A percentile compares a stretch with the other conserved stretches of the same genome.
Evolutionary conservation across 2,888 invertebrate genomes (phyloP).

Genomic region (Drosophila phalerata): DNA sequence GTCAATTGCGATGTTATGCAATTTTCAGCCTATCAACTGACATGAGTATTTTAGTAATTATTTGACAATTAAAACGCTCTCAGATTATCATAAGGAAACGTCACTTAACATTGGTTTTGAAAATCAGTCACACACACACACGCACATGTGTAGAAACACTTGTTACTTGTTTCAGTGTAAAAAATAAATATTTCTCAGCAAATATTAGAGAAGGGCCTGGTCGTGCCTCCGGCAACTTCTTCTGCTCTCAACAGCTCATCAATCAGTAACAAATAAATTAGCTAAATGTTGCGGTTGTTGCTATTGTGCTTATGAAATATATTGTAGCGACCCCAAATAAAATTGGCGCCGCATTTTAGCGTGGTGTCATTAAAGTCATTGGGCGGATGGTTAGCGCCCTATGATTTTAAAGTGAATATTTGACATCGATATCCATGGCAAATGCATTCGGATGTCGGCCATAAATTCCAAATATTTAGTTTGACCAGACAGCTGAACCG

Average conservation of each 20-base stretch:
- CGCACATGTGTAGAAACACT: slow-evolving; percentile 1
- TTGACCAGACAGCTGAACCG: background rate
- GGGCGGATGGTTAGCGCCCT: slow-evolving; percentile 34
- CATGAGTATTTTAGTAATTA: slow-evolving; percentile 9
- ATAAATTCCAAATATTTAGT: slow-evolving; percentile 26
- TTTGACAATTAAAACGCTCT: slow-evolving; percentile 20
- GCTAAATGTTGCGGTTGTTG: background rate
- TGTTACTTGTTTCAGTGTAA: background rate
- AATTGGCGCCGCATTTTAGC: slow-evolving; percentile 27
- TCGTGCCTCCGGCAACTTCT: background rate
- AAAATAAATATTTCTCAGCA: slow-evolving; percentile 23
- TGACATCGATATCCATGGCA: slow-evolving; percentile 23
- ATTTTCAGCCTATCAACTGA: background rate
- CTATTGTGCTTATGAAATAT: slow-evolving; percentile 35
- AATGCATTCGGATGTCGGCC: slow-evolving; percentile 22
- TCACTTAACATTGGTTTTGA: slow-evolving; percentile 13
- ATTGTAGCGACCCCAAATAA: slow-evolving; percentile 21
- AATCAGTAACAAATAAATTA: slow-evolving; percentile 10
- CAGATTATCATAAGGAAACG: slow-evolving; percentile 14
- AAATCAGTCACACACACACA: background rate
- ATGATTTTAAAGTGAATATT: slow-evolving; percentile 9
- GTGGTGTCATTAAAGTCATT: slow-evolving; percentile 46
- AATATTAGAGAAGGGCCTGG: background rate
- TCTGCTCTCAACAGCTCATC: slow-evolving; percentile 6
- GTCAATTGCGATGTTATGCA: background rate